These are phyloP conservation scores for Patella caerulea DNA, from an alignment of 2,888 invertebrate genomes.

Conservation along the genomic window DNA sequence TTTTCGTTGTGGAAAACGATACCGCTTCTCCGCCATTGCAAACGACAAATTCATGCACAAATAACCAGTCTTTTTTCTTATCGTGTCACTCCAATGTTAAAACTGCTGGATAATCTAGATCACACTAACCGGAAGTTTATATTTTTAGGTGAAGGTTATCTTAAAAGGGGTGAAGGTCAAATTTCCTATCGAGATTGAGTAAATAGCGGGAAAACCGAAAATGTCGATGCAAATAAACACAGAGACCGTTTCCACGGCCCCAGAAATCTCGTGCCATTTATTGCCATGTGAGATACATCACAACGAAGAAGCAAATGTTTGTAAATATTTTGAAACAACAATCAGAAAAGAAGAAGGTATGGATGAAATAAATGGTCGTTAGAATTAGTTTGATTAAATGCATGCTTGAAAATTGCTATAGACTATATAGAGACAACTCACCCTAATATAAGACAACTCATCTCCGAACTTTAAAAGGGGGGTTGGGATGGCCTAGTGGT, in stretches of 20 bases:
- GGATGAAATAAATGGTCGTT: no score
- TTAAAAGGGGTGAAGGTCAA: constrained; percentile 14
- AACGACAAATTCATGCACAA: neutral
- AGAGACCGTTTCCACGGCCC: constrained; percentile 19
- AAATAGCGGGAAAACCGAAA: constrained; percentile 21
- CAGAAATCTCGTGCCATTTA: constrained; percentile 40
- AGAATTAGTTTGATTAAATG: no score
- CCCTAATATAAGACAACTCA: no score
- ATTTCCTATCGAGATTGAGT: no score
- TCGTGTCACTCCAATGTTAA: neutral
- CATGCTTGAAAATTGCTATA: no score
- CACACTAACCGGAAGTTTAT: no score
- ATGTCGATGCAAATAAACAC: constrained; percentile 35
- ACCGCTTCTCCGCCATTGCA: neutral
- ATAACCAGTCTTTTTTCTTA: constrained; percentile 4
- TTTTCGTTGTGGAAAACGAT: no score
- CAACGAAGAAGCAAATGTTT: constrained; percentile 50
- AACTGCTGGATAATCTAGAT: neutral
- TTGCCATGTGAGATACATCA: constrained; percentile 52
- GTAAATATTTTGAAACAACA: constrained; percentile 47
- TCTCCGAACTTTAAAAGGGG: no score
- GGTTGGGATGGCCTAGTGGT: no score
- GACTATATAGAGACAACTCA: no score
- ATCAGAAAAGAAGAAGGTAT: constrained; percentile 29
- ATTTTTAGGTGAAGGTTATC: no score